These are phyloP conservation scores for Chitala chitala DNA, from an alignment of 2,113 vertebrate genomes.

Conservation along the genomic window DNA sequence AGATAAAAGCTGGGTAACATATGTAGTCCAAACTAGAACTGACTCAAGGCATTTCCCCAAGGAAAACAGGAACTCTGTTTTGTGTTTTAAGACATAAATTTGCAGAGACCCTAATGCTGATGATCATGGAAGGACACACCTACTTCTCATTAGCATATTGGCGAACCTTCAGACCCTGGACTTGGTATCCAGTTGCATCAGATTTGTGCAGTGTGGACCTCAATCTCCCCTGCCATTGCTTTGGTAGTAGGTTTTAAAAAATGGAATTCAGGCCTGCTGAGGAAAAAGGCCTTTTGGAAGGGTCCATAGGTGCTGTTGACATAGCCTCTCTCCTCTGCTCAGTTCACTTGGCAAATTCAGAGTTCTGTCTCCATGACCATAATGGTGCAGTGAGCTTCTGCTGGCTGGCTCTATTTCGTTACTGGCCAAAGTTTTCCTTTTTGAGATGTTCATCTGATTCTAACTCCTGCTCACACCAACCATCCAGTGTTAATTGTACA, in stretches of 20 bases:
- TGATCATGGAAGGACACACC: too few species aligned
- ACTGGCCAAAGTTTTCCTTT: not conserved
- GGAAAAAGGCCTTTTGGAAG: too few species aligned
- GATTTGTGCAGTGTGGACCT: too few species aligned
- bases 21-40: not conserved
- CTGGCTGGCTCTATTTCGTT: not conserved
- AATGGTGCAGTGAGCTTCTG: not conserved
- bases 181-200: too few species aligned
- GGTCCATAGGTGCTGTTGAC: not conserved
- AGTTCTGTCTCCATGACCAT: not conserved
- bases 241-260: too few species aligned
- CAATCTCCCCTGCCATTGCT: too few species aligned
- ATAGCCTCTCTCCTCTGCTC: not conserved
- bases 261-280: too few species aligned
- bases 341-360: not conserved
- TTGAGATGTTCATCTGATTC: too few species aligned
- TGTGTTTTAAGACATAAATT: not conserved
- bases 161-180: not conserved
- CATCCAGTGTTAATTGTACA: not conserved
- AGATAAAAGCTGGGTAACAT: not conserved
- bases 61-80: not conserved
- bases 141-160: not conserved
- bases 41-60: not conserved
- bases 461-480: not conserved
- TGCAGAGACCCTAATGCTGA: too few species aligned